phyloP scores from a whole-genome alignment of 2,888 invertebrate genomes.

The Xestia c-nigrum region DNA sequence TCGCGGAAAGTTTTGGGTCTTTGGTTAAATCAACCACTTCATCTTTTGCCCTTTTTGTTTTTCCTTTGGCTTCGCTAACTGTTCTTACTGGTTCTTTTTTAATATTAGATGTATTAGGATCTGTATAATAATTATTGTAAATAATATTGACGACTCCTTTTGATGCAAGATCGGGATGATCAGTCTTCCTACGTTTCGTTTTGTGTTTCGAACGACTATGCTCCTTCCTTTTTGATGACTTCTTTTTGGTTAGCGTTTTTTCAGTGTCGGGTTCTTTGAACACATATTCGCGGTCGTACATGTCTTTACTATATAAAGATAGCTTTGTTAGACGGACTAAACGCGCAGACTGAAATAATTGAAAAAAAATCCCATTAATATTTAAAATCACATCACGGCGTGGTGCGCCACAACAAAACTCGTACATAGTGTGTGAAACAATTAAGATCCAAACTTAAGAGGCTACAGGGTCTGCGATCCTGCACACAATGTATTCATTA shows the following conservation, averaged over 20 bases:
- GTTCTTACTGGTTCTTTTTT: too few relatives aligned
- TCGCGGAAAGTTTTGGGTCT: not conserved
- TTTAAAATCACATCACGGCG: not conserved
- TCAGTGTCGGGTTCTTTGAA: not conserved
- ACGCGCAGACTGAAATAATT: not conserved
- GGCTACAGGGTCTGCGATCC: too few relatives aligned
- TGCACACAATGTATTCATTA: too few relatives aligned
- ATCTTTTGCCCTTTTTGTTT: not conserved
- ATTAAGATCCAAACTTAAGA: not conserved
- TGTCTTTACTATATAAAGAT: not conserved
- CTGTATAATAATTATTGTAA: not conserved
- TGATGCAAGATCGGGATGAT: not conserved
- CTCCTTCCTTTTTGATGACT: not conserved
- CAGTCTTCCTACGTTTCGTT: not conserved
- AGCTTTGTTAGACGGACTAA: not conserved
- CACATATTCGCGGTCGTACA: not conserved
- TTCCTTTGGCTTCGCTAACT: not conserved
- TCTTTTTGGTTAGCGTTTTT: not conserved
- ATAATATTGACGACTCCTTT: not conserved
- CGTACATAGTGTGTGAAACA: not conserved
- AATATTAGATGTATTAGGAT: not conserved
- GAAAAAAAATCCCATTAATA: not conserved
- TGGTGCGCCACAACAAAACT: not conserved
- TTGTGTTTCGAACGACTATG: not conserved
- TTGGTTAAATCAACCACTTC: not conserved